phyloP scores from a whole-genome alignment of 2,888 invertebrate species.

The Eugnorisma glareosa region DNA sequence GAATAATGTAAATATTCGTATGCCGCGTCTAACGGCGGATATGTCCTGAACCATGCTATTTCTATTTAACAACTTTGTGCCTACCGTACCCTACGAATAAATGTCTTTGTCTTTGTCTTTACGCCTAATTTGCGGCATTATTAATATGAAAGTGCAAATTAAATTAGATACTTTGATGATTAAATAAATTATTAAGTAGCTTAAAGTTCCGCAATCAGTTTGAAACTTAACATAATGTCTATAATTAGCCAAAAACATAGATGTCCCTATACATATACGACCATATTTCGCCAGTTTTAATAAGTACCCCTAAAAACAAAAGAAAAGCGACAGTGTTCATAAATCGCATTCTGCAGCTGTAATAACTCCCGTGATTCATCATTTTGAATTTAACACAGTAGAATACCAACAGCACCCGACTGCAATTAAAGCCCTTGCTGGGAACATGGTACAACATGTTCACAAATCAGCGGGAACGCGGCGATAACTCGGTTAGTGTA shows the following conservation, averaged over 20 bases:
- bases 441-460: constrained; percentile 1
- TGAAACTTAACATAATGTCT: neutral
- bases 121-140: too few relatives aligned
- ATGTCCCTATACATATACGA: too few relatives aligned
- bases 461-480: neutral
- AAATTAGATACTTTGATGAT: neutral
- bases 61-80: too few relatives aligned
- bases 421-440: constrained; percentile 10
- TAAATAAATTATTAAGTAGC: too few relatives aligned
- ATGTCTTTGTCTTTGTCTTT: too few relatives aligned
- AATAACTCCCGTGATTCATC: neutral
- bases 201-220: neutral
- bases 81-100: too few relatives aligned
- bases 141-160: neutral
- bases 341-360: neutral
- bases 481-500: constrained; percentile 26
- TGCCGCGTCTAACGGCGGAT: too few relatives aligned
- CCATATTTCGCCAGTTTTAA: too few relatives aligned
- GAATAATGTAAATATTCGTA: too few relatives aligned
- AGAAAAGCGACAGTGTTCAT: neutral
- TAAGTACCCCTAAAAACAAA: neutral
- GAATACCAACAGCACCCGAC: constrained; percentile 1
- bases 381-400: neutral
- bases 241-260: too few relatives aligned
- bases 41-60: too few relatives aligned